Evolutionary conservation across 2,797 vertebrate genomes (phyloP).

Genomic region (Myotis pilosus): DNA sequence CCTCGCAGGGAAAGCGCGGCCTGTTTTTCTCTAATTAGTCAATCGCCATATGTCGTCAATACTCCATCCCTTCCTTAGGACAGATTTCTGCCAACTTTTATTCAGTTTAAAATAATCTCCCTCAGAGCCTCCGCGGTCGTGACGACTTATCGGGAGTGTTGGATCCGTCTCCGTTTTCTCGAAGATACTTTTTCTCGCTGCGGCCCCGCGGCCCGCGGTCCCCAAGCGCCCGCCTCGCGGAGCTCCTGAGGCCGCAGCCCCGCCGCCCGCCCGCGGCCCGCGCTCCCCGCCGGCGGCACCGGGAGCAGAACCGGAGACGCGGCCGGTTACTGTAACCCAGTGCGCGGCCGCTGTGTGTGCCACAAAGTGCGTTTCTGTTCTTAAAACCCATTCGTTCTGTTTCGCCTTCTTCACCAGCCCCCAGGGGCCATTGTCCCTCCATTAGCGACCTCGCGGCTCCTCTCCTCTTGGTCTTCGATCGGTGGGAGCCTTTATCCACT

Average conservation of each 20-base stretch:
- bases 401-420: constrained; percentile 75
- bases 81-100: constrained; percentile 60
- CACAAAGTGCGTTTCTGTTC: constrained; percentile 71
- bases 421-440: constrained; percentile 81
- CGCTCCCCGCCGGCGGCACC: constrained; percentile 7
- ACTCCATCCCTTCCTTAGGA: constrained; percentile 48
- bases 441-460: constrained; percentile 77
- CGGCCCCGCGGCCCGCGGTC: not conserved
- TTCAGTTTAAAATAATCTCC: constrained; percentile 60
- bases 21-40: constrained; percentile 57
- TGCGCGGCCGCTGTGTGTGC: not conserved
- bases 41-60: constrained; percentile 62
- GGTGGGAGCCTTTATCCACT: constrained; percentile 75
- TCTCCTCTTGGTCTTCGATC: constrained; percentile 81
- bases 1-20: constrained; percentile 32
- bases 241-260: no score
- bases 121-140: constrained; percentile 15
- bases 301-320: constrained; percentile 38
- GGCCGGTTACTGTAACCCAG: fast-evolving
- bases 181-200: constrained; percentile 21
- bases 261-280: no score
- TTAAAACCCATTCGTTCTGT: constrained; percentile 77
- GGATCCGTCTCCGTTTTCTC: constrained; percentile 42
- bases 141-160: constrained; percentile 25
- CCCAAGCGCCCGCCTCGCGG: no score